Conservation (phyloP, 2,113 vertebrate genomes). For the Megaceryle maxima region DNA sequence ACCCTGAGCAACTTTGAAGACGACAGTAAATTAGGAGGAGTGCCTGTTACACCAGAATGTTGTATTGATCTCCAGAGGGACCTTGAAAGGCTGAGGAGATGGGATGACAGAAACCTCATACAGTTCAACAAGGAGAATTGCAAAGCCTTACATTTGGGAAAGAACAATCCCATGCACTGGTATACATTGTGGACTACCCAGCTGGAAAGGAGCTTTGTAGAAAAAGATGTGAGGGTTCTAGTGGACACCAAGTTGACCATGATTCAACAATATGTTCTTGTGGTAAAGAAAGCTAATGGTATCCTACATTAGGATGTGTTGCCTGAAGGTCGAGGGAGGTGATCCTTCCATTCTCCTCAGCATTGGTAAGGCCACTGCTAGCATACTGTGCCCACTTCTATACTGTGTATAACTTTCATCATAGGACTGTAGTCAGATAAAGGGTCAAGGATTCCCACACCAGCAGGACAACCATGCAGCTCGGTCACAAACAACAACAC, state of each 20-base stretch:
- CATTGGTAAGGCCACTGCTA: neutral
- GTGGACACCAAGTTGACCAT: neutral
- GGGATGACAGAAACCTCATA: neutral
- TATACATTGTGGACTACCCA: neutral
- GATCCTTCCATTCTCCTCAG: neutral
- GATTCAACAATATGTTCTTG: neutral
- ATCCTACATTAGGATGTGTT: neutral
- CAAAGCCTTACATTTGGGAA: neutral
- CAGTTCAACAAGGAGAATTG: neutral
- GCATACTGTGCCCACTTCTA: neutral
- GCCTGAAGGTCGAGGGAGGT: neutral
- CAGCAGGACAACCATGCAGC: accelerated
- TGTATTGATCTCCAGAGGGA: neutral
- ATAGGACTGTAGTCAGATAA: neutral
- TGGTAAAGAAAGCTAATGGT: neutral
- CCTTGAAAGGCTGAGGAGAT: neutral
- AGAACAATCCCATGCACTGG: neutral
- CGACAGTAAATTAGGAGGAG: too few relatives aligned
- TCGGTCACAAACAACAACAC: accelerated
- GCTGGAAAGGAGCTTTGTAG: neutral
- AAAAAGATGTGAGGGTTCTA: neutral
- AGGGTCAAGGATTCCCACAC: neutral
- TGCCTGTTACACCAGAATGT: neutral
- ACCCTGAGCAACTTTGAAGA: neutral
- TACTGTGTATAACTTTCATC: accelerated